phyloP scores from a whole-genome alignment of 2,888 invertebrate species.

The Nyleta sp. region DNA sequence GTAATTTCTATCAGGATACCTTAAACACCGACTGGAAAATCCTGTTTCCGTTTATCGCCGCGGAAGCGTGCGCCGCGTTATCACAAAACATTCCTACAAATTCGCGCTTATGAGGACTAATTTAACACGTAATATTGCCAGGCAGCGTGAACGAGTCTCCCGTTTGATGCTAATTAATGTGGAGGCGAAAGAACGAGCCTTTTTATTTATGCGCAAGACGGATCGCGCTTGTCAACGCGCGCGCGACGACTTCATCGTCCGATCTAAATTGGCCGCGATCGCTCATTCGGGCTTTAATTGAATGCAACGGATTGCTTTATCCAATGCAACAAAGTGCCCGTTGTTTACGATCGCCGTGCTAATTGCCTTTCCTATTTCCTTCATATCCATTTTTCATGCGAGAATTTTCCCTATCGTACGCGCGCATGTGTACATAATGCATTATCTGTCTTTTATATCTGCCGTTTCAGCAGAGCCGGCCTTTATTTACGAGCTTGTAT shows the following conservation, averaged over 20 bases:
- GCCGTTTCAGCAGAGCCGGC: slow-evolving; percentile 55
- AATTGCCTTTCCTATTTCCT: slow-evolving; percentile 55
- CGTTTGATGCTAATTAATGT: slow-evolving; percentile 43
- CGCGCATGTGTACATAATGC: slow-evolving; percentile 52
- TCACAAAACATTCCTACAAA: slow-evolving; percentile 50
- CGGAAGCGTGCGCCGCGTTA: slow-evolving; percentile 27
- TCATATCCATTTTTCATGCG: slow-evolving; percentile 44
- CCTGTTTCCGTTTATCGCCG: slow-evolving; percentile 21
- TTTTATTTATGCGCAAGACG: slow-evolving; percentile 18
- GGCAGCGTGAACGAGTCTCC: slow-evolving; percentile 33
- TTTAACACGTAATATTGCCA: slow-evolving; percentile 46
- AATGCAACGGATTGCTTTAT: slow-evolving; percentile 23
- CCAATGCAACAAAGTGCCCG: slow-evolving; percentile 26
- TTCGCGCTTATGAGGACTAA: slow-evolving; percentile 45
- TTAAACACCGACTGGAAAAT: slow-evolving; percentile 18
- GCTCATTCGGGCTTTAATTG: slow-evolving; percentile 18
- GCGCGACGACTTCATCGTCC: slow-evolving; percentile 34
- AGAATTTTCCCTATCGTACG: slow-evolving; percentile 34
- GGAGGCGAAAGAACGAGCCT: slow-evolving; percentile 22
- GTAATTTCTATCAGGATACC: neutral
- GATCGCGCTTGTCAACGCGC: slow-evolving; percentile 38
- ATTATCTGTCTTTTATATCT: slow-evolving; percentile 63
- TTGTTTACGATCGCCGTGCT: slow-evolving; percentile 25
- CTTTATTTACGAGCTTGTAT: slow-evolving; percentile 63
- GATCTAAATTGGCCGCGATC: slow-evolving; percentile 37